Conservation (phyloP, 2,888 invertebrate species). For the Melinopterus prodromus region DNA sequence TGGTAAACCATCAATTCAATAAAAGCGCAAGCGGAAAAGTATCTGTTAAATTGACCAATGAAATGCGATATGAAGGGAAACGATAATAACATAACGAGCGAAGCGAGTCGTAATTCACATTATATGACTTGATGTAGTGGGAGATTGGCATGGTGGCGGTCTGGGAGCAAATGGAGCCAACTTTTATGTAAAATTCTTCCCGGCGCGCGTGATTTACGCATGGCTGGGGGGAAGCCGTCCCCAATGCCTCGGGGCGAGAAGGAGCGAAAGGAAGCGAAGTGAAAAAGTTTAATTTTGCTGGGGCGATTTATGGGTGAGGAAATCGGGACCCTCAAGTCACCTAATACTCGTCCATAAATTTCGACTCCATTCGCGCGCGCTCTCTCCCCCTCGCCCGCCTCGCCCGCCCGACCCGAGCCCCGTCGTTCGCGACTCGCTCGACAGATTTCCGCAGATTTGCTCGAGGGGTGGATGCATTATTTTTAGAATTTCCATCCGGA, state of each 20-base stretch:
- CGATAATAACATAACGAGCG: not conserved
- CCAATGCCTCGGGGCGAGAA: conserved; percentile 24
- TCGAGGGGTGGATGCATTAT: conserved; percentile 46
- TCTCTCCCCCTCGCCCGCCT: not conserved
- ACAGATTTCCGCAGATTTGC: conserved; percentile 43
- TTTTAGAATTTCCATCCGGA: conserved; percentile 50
- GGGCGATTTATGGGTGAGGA: conserved; percentile 51
- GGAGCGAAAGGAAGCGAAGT: conserved; percentile 47
- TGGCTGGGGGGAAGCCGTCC: conserved; percentile 38
- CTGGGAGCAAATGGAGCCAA: conserved; percentile 40
- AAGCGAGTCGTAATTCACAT: not conserved
- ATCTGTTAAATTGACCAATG: not conserved
- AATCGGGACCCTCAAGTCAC: conserved; percentile 52
- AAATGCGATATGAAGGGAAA: not conserved
- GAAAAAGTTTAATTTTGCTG: conserved; percentile 55
- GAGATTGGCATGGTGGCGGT: not conserved
- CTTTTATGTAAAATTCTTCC: conserved; percentile 43
- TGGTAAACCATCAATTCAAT: too few relatives aligned
- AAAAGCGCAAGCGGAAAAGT: too few relatives aligned
- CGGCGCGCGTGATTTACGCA: conserved; percentile 50
- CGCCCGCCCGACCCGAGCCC: not conserved
- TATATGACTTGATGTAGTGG: not conserved
- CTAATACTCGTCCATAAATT: conserved; percentile 52
- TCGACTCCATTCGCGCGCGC: conserved; percentile 40
- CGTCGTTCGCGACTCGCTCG: conserved; percentile 45